Evolutionary conservation across 2,888 invertebrate genomes (phyloP).

Genomic region (Hirudinaria manillensis): DNA sequence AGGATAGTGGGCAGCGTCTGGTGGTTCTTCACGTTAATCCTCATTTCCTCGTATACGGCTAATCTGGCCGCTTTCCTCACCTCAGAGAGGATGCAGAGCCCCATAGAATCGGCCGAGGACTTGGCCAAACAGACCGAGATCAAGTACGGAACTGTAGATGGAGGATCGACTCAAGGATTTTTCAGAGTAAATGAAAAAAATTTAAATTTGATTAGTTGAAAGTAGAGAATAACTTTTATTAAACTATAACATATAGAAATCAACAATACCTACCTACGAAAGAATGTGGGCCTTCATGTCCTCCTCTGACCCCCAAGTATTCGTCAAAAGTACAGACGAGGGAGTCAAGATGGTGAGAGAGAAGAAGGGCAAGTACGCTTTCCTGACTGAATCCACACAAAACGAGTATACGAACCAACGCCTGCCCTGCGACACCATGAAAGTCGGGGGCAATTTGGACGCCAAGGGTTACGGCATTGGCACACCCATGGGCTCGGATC

Average conservation of each 20-base stretch:
- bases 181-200: conserved; percentile 62
- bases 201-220: background rate
- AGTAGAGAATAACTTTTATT: no score
- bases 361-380: conserved; percentile 59
- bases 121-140: conserved; percentile 85
- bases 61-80: conserved; percentile 75
- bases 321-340: conserved; percentile 72
- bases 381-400: conserved; percentile 57
- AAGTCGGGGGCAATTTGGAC: conserved; percentile 71
- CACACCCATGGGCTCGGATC: conserved; percentile 80
- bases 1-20: conserved; percentile 94
- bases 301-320: conserved; percentile 69
- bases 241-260: conserved; percentile 60
- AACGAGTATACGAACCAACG: conserved; percentile 79
- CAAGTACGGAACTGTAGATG: conserved; percentile 71
- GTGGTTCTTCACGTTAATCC: conserved; percentile 98
- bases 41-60: conserved; percentile 95
- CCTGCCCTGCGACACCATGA: conserved; percentile 62
- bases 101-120: conserved; percentile 85
- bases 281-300: conserved; percentile 93
- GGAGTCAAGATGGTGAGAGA: conserved; percentile 73
- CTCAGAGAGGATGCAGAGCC: conserved; percentile 81
- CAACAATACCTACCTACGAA: conserved; percentile 75
- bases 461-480: conserved; percentile 87
- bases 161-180: conserved; percentile 77